Base-by-base conservation (phyloP, 2,888 invertebrate genomes). In the Encarsia formosa region DNA sequence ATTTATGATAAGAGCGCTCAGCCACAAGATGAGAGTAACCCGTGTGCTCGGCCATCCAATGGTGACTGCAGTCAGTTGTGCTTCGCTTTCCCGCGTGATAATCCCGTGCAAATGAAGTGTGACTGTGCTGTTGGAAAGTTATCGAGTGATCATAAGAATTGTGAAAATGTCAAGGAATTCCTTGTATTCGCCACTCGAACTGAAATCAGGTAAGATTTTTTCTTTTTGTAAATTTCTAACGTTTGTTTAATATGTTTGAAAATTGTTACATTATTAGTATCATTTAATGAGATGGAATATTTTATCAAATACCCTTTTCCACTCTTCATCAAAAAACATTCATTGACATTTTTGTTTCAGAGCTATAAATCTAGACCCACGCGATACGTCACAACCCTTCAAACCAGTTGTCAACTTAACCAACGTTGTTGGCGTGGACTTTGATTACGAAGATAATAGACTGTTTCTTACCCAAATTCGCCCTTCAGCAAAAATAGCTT, bases 61-160 rank as follows among this genome's bases (percentile, higher is more conserved):
- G 89, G 90, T 0, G 88, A 87, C 15, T 99, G 98, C 70, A 88
- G 92, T 42, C 98, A 99, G 67, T 79, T 99, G 0, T 99, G 99
- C 72, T 98, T 98, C 75, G 90, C 96, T 37, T 86, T 87, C 67
- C 94, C 96, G 0, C 81, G 81, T 0, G 86, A 87, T 9, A 65
- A 70, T 3, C 67, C 78, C 0, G 71, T 75, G n/a, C 77, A 77
- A 29, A 86, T 83, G 60, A 83, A 79, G 29, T 99, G 98, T 70
- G 91, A 89, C n/a, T 99, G 98, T 70, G 89, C 97, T 0, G 87
- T 88, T 0, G 98, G 98, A 0, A 83, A 85, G 60, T 75, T 95
- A 9, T 77, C 81, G 0, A 68, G 76, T 0, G 82, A 80, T 51
- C 80, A 81, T 31, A 85, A 84, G 60, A 86, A 83, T 62, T 97